Percentiles rank a stretch among this genome's conserved stretches.
These are phyloP conservation scores for Lucinisca nassula DNA, from an alignment of 2,888 invertebrate genomes.

Conservation along the genomic window DNA sequence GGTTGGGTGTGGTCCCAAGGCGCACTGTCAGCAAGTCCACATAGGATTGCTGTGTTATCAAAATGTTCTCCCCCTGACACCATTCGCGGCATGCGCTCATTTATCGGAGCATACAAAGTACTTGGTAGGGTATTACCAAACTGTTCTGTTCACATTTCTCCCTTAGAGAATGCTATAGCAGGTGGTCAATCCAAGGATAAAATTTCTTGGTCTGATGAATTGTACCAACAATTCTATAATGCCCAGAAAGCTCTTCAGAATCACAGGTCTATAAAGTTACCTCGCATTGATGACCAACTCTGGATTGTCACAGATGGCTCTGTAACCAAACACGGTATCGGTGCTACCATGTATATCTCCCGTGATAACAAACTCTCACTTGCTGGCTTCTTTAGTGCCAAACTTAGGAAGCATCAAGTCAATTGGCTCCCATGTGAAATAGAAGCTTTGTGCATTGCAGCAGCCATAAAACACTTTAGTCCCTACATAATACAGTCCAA, in stretches of 20 bases:
- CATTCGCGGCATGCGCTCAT: neutral
- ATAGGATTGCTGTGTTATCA: neutral
- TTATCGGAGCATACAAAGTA: neutral
- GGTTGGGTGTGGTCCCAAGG: too few species aligned
- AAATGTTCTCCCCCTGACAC: neutral
- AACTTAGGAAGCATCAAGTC: neutral
- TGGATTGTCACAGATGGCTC: constrained; percentile 6
- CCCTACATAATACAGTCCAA: too few species aligned
- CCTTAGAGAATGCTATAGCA: neutral
- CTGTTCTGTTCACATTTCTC: neutral
- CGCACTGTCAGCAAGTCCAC: too few species aligned
- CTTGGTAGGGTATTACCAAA: neutral
- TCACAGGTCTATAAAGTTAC: neutral
- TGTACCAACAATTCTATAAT: too few species aligned
- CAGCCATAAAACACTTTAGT: neutral
- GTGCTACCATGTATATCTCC: too few species aligned
- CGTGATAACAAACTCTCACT: too few species aligned
- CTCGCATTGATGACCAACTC: neutral
- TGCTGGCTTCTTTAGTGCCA: too few species aligned
- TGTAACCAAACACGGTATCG: neutral
- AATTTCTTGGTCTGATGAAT: neutral
- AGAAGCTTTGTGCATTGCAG: too few species aligned
- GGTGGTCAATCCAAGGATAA: neutral
- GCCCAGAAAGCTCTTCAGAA: neutral
- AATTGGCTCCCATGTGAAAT: too few species aligned